phyloP scores from a whole-genome alignment of 2,113 vertebrate genomes.

The Platichthys flesus region DNA sequence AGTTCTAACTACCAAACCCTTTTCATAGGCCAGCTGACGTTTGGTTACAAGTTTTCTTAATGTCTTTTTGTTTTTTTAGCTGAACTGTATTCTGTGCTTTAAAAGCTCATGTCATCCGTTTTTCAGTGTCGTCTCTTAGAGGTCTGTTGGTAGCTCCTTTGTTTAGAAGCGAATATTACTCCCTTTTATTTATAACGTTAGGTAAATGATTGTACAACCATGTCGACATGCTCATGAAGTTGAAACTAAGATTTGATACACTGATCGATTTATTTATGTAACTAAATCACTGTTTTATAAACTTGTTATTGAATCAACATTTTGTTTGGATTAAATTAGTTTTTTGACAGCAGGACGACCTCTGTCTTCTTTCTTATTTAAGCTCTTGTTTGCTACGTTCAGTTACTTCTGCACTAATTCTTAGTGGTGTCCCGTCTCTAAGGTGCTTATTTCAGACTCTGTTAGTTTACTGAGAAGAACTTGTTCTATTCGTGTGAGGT shows the following conservation, averaged over 20 bases:
- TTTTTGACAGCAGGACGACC: constrained; percentile 92
- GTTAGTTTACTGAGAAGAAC: background rate
- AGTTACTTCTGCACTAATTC: background rate
- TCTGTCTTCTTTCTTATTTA: constrained; percentile 5
- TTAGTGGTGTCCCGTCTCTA: background rate
- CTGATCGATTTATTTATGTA: constrained; percentile 99
- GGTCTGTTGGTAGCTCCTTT: constrained; percentile 90
- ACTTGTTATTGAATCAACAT: constrained; percentile 93
- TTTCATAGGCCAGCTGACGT: constrained; percentile 88
- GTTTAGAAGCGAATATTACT: constrained; percentile 86
- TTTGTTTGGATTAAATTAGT: constrained; percentile 98
- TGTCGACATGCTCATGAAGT: constrained; percentile 98
- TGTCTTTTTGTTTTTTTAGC: constrained; percentile 89
- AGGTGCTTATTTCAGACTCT: background rate
- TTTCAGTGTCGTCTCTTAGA: constrained; percentile 93
- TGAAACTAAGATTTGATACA: constrained; percentile 99
- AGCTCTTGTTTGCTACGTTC: background rate
- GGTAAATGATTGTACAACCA: constrained; percentile 95
- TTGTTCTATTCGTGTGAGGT: background rate
- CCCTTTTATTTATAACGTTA: constrained; percentile 97
- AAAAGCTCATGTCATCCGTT: constrained; percentile 87
- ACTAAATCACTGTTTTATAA: constrained; percentile 99
- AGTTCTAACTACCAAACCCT: constrained; percentile 96
- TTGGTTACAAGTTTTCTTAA: constrained; percentile 87
- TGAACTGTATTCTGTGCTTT: constrained; percentile 92